Base-by-base conservation (phyloP, 2,797 vertebrate species). In the Merluccius polli region DNA sequence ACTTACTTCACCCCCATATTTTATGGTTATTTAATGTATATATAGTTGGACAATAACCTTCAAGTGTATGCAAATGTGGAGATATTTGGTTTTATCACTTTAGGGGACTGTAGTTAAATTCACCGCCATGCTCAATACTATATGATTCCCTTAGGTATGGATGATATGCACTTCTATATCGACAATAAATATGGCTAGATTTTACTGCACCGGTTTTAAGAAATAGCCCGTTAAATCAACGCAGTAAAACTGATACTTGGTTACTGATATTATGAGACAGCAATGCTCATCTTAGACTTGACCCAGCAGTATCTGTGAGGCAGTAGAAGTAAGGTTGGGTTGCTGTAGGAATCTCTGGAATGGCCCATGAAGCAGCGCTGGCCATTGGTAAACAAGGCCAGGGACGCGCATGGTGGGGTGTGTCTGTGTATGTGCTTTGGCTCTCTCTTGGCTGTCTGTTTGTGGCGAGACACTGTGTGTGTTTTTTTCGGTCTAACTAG, bases 401-500 rank as follows among this genome's bases (percentile, higher is more conserved):
- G 65, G 79, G 75, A 75, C 69, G 78, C 85, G 83, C 87, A 84
- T 85, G 84, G 83, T 4, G 78, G 87, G 80, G 87, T 87, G 84
- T 90, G 87, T 77, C 81, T 71, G 80, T 79, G 82, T 13, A 83
- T 84, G 83, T 88, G 80, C 84, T 75, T 83, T n/a, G n/a, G n/a
- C n/a, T n/a, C n/a, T n/a, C n/a, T n/a, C n/a, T 78, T 87, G 83
- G 84, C 29, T 76, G 76, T 72, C 83, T 85, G 82, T 88, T 87
- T 87, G 89, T 84, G 91, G 90, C 76, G 84, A 91, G 89, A 91
- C 87, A 75, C 84, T 74, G 81, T 89, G 88, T 89, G 85, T 90
- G 88, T 84, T 89, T 91, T 83, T 88, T 78, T 90, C 90, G 90
- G 88, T 86, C 87, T 89, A 89, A 87, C 90, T 91, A 86, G 79